Conservation (phyloP, 2,797 vertebrate genomes). For the Cephalopachus bancanus region DNA sequence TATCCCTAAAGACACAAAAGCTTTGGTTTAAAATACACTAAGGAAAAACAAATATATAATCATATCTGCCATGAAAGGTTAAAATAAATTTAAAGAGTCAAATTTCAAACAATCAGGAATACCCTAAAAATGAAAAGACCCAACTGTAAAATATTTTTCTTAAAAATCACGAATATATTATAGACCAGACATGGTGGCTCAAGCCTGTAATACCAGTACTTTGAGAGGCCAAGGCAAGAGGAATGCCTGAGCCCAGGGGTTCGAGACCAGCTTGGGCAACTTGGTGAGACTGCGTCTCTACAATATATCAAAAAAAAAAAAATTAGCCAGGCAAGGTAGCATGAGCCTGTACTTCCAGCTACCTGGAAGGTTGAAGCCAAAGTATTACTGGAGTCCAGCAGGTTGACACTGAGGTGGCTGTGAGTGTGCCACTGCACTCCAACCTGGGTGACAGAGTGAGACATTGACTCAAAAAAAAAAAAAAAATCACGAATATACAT, state of each 20-base stretch:
- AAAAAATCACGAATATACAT: neutral
- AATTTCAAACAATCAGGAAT: neutral
- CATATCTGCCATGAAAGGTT: neutral
- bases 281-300: neutral
- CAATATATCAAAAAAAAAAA: neutral
- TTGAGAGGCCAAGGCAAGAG: neutral
- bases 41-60: neutral
- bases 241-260: neutral
- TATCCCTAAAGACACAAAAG: neutral
- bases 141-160: neutral
- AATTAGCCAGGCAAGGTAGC: neutral
- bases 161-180: neutral
- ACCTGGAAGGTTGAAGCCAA: neutral
- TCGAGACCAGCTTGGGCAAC: neutral
- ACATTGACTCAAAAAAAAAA: neutral
- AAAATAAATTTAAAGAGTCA: neutral
- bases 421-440: neutral
- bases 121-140: neutral
- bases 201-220: neutral
- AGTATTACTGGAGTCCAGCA: neutral
- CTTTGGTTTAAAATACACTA: neutral
- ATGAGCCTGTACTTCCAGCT: neutral
- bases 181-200: neutral
- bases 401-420: neutral
- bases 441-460: neutral